Conservation (phyloP, 23 tunicate genomes). For the Halocynthia roretzi region DNA sequence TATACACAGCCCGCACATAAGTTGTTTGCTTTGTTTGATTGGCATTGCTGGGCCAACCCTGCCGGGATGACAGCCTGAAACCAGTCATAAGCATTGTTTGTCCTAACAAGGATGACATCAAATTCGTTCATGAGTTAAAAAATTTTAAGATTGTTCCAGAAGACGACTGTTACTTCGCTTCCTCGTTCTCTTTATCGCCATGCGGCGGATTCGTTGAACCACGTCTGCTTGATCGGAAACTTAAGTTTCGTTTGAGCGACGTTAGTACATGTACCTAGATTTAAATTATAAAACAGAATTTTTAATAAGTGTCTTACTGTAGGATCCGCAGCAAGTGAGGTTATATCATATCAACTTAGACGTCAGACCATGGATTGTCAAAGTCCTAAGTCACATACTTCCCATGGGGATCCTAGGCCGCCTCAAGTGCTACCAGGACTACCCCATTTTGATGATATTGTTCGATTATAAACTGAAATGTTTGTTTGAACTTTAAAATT, state of each 20-base stretch:
- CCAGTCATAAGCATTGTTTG: neutral
- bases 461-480: too few species aligned
- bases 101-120: neutral
- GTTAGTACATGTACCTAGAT: constrained; percentile 67
- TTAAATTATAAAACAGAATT: neutral
- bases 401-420: neutral
- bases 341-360: neutral
- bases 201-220: constrained; percentile 41
- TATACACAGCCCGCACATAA: too few species aligned
- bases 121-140: too few species aligned
- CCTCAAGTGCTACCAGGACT: too few species aligned
- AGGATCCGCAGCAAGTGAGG: neutral
- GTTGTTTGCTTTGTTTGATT: too few species aligned
- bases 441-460: too few species aligned
- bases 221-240: constrained; percentile 57
- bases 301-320: too few species aligned
- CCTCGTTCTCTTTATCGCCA: constrained; percentile 27
- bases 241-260: constrained; percentile 70
- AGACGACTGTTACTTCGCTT: neutral
- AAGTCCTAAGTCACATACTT: neutral
- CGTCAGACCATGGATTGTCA: neutral
- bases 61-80: neutral
- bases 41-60: too few species aligned
- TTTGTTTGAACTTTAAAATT: too few species aligned
- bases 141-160: neutral